Evolutionary conservation across 1,140 invertebrate genomes (phyloP).

Genomic region (Copidosoma floridanum): DNA sequence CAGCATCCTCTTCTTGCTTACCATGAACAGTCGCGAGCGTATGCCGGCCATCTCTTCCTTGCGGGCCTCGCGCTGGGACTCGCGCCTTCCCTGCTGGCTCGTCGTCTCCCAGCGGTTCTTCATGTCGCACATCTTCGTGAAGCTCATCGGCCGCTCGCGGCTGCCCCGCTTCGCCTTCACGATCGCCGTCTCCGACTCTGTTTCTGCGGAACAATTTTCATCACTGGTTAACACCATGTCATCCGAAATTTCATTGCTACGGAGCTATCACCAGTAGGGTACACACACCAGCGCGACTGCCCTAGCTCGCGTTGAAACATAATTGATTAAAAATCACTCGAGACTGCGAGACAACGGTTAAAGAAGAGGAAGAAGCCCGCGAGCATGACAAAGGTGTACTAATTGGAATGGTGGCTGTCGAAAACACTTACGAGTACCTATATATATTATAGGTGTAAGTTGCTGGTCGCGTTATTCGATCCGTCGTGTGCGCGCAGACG

Average conservation of each 20-base stretch:
- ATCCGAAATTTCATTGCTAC: no score
- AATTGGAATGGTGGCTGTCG: conserved; percentile 2
- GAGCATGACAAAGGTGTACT: no score
- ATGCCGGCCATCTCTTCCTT: conserved; percentile 87
- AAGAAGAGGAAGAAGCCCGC: no score
- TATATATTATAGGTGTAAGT: no score
- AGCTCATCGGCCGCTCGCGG: conserved; percentile 73
- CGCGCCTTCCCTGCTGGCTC: conserved; percentile 61
- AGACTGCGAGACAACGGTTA: no score
- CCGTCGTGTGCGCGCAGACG: neutral
- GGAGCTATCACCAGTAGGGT: no score
- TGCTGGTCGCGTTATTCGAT: neutral
- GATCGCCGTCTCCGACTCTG: conserved; percentile 53
- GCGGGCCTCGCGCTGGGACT: conserved; percentile 74
- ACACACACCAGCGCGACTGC: no score
- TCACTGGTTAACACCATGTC: no score
- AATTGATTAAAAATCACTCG: no score
- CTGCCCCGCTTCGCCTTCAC: conserved; percentile 58
- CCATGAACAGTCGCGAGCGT: conserved; percentile 78
- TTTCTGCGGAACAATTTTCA: conserved; percentile 37
- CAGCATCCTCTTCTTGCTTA: no score
- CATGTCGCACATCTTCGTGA: conserved; percentile 82
- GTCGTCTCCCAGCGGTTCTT: conserved; percentile 76
- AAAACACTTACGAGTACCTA: no score
- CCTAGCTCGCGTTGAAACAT: no score